A percentile compares a stretch with the other conserved stretches of the same genome.
Evolutionary conservation across 2,888 invertebrate genomes (phyloP).

Genomic region (Plebejus melissa): DNA sequence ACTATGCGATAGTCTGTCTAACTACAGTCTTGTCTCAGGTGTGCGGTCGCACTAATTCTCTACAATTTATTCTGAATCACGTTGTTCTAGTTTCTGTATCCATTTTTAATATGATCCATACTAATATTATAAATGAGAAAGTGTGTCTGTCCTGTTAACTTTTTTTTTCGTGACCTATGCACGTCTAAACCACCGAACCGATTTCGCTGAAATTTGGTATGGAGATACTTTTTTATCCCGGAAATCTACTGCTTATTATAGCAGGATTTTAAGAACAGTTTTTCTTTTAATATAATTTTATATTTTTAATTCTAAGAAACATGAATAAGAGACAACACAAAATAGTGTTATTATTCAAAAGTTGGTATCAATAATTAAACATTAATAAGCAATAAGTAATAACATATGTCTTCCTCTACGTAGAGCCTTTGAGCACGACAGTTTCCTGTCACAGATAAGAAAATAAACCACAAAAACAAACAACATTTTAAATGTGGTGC

Average conservation of each 20-base stretch:
- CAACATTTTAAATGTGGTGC: background rate
- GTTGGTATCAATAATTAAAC: background rate
- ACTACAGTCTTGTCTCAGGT: no score
- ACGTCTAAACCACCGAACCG: no score
- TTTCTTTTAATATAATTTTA: background rate
- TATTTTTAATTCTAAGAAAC: background rate
- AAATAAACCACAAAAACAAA: background rate
- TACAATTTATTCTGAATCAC: background rate
- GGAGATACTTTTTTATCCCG: no score
- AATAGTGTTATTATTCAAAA: background rate
- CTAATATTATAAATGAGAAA: background rate
- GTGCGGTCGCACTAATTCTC: background rate
- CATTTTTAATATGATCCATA: background rate
- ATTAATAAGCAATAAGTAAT: background rate
- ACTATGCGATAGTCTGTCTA: no score
- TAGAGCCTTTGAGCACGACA: background rate
- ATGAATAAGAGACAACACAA: background rate
- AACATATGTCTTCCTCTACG: background rate
- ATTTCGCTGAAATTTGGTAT: no score
- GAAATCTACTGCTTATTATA: no score
- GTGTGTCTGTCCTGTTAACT: no score
- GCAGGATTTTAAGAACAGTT: background rate
- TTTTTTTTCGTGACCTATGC: no score
- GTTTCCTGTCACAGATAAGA: background rate
- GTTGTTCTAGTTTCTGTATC: background rate